Base-by-base conservation (phyloP, 2,888 invertebrate genomes). In the Geophilus truncorum region DNA sequence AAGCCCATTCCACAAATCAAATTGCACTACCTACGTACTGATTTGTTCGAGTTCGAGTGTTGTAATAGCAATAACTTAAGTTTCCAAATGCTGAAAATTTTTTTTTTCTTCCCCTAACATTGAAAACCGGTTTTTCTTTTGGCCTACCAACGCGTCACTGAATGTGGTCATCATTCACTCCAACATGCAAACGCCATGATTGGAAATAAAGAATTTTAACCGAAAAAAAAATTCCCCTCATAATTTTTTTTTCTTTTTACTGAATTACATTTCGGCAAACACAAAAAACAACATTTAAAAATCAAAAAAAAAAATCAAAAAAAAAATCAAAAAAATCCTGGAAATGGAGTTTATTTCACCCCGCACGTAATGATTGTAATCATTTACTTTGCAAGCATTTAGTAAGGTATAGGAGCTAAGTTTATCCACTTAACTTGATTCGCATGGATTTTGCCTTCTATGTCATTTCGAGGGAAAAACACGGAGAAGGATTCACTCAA, bases 391-490 rank as follows among this genome's bases (percentile, higher is more conserved):
- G 70, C 70, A 70, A n/a, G 15, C 70, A 25, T 70, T 70, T 70
- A 70, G 70, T 10, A 70, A 51, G 23, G 70, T 70, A 70, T 70
- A 70, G 70, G 25, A 70, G 28, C 70, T 70, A 70, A 70, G 25
- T 70, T 70, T 70, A 70, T 70, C 70, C 70, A 70, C 70, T 70
- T 70, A 70, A 70, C 70, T 70, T 70, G 70, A 70, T 70, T 70
- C 70, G 70, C 70, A 70, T 70, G 70, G 70, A 70, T 70, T 57
- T 57, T 57, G 57, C 57, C 57, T 57, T 23, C 23, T 57, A 57
- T 57, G 57, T 57, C 57, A 57, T 57, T 70, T 70, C 25, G 28
- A 70, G 70, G 28, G 70, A 70, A 70, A 70, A 70, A 70, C 70
- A 70, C 70, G 70, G 28, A 6, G 70, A 70, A 28, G 70, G 70